Conservation (phyloP, 2,113 vertebrate species). For the Muntiacus muntjak region DNA sequence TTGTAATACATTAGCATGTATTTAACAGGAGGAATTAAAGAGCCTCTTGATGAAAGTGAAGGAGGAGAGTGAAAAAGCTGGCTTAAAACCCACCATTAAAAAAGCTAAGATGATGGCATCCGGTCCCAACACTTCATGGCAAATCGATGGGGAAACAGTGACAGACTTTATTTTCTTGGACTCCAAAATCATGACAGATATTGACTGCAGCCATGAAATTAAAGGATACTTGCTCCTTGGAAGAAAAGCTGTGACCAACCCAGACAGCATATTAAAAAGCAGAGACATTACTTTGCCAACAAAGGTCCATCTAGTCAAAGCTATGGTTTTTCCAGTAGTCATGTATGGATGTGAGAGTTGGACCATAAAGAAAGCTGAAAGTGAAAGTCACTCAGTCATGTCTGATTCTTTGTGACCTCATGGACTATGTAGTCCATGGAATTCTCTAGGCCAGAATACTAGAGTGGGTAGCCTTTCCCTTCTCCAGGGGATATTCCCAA, state of each 20-base stretch:
- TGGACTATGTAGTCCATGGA: not conserved
- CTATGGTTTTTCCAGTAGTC: not conserved
- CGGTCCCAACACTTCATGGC: not conserved
- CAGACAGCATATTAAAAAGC: not conserved
- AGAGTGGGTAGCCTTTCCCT: no score
- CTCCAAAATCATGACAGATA: not conserved
- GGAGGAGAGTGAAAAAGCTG: not conserved
- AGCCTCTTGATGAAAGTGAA: not conserved
- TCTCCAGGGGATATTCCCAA: no score
- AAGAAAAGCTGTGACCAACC: not conserved
- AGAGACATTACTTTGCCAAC: not conserved
- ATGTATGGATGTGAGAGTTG: not conserved
- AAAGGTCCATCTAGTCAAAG: not conserved
- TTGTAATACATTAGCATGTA: not conserved
- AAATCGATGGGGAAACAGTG: not conserved
- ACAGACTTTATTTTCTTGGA: not conserved
- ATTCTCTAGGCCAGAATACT: no score
- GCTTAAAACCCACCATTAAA: not conserved
- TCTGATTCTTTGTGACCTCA: not conserved
- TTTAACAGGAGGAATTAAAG: not conserved
- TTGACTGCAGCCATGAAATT: not conserved
- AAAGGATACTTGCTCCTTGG: not conserved
- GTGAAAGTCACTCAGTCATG: not conserved
- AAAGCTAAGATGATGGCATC: not conserved
- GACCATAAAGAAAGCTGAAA: not conserved